Conservation (phyloP, 1,140 invertebrate genomes). For the Lepidotrigona ventralis region DNA sequence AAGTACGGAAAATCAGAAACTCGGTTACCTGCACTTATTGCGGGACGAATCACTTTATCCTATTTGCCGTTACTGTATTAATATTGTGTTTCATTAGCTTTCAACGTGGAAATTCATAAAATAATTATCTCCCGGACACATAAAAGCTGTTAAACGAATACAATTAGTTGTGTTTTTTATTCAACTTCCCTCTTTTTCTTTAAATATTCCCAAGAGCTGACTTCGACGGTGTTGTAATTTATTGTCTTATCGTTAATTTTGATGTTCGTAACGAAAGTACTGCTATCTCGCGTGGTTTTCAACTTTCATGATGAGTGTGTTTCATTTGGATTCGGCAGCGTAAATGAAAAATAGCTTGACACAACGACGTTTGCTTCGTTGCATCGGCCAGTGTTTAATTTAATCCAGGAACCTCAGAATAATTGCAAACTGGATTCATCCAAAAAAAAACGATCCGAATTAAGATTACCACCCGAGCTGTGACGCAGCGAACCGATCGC, state of each 20-base stretch:
- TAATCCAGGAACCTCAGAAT: background rate
- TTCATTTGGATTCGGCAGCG: too few relatives aligned
- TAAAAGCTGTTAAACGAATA: background rate
- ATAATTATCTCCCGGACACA: too few relatives aligned
- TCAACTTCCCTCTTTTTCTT: background rate
- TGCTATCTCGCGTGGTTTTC: too few relatives aligned
- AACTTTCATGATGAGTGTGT: background rate
- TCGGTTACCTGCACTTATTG: slow-evolving; percentile 30
- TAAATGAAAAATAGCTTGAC: too few relatives aligned
- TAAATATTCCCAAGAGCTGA: fast-evolving
- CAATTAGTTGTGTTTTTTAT: background rate
- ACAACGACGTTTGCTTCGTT: slow-evolving; percentile 8
- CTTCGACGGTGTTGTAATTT: background rate
- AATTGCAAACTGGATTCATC: background rate
- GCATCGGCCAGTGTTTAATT: background rate
- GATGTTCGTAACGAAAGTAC: too few relatives aligned
- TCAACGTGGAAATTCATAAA: background rate
- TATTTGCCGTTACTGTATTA: background rate
- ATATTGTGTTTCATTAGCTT: slow-evolving; percentile 23
- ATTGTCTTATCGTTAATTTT: too few relatives aligned
- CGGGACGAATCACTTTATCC: background rate
- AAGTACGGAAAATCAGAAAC: slow-evolving; percentile 14
- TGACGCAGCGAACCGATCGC: too few relatives aligned
- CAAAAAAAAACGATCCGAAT: background rate
- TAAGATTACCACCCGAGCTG: too few relatives aligned